These are phyloP conservation scores for Anabacerthia variegaticeps DNA, from an alignment of 2,797 vertebrate genomes.

Conservation along the genomic window DNA sequence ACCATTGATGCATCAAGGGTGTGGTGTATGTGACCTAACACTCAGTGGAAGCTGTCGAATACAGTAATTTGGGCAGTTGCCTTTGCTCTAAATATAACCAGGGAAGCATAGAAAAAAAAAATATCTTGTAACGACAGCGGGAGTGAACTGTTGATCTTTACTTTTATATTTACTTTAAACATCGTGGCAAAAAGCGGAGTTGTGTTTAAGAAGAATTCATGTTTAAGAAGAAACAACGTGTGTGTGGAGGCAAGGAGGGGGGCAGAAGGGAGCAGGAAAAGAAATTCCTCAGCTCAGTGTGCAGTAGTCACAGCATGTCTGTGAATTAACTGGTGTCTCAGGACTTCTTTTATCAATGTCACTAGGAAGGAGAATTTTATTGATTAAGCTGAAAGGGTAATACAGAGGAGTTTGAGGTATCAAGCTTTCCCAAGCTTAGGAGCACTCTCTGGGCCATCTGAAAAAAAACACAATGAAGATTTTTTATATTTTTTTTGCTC, in stretches of 20 bases:
- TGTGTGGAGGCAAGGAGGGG: background rate
- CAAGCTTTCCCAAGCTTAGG: background rate
- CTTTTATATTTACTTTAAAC: background rate
- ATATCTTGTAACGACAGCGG: background rate
- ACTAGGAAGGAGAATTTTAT: background rate
- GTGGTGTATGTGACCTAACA: background rate
- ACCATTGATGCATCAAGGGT: background rate
- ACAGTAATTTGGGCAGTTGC: background rate
- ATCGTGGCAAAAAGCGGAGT: background rate
- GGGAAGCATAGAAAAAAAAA: background rate
- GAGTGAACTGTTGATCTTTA: background rate
- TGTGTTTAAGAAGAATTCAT: background rate
- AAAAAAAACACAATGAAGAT: background rate
- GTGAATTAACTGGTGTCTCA: background rate
- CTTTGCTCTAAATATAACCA: background rate
- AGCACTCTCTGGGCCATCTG: background rate
- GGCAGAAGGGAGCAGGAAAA: background rate
- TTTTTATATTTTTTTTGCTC: background rate
- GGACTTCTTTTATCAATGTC: background rate
- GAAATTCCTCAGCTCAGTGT: background rate
- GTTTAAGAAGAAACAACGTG: background rate
- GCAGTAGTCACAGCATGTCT: background rate
- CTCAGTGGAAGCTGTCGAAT: background rate
- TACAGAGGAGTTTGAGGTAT: background rate
- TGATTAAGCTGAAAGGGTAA: background rate